phyloP scores from a whole-genome alignment of 1,140 invertebrate genomes.

The Papilio machaon region DNA sequence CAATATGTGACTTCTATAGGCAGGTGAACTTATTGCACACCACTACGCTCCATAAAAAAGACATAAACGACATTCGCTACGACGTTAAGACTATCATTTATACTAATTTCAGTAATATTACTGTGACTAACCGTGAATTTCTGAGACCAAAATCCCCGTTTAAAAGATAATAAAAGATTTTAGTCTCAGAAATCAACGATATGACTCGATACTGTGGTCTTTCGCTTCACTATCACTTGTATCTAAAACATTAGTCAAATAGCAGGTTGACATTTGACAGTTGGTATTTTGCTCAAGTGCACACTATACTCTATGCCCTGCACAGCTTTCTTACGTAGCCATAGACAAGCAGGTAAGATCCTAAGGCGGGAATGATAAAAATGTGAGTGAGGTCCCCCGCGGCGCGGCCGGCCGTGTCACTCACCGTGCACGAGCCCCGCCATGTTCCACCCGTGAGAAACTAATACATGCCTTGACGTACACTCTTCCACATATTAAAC shows the following conservation, averaged over 20 bases:
- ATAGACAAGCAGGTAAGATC: conserved; percentile 50
- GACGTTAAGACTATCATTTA: not conserved
- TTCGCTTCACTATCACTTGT: not conserved
- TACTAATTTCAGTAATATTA: too few species aligned
- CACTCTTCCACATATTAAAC: conserved; percentile 24
- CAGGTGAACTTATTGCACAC: not conserved
- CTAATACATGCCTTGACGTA: conserved; percentile 18
- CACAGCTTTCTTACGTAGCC: not conserved
- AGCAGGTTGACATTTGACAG: not conserved
- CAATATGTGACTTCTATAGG: not conserved
- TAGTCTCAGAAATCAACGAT: too few species aligned
- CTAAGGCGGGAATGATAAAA: conserved; percentile 65
- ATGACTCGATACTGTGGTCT: too few species aligned
- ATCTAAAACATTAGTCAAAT: not conserved
- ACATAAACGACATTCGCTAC: not conserved
- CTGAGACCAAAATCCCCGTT: too few species aligned
- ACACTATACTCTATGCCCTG: not conserved
- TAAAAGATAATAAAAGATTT: too few species aligned
- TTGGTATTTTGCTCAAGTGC: conserved; percentile 11
- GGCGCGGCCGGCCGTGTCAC: conserved; percentile 63
- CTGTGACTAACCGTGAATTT: too few species aligned
- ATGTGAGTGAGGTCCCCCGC: conserved; percentile 61
- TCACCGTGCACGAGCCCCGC: conserved; percentile 54
- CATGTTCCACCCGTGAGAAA: conserved; percentile 45
- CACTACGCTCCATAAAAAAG: not conserved